Base-by-base conservation (phyloP, 2,888 invertebrate species). In the Ganaspis brasiliensis region DNA sequence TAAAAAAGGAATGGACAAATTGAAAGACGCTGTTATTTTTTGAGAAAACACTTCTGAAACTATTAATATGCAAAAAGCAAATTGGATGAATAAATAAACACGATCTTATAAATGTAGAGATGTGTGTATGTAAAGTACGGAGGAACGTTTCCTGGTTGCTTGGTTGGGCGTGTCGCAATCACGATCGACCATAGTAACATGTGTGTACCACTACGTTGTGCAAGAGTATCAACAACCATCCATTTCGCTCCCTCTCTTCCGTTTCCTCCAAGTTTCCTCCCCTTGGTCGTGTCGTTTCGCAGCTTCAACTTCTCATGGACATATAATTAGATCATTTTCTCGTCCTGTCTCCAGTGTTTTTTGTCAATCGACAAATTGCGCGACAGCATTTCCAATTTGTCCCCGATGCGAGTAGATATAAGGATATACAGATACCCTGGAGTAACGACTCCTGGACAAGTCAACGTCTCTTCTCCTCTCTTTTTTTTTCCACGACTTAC, bases 131-230 rank as follows among this genome's bases (percentile, higher is more conserved):
- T 76, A 79, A 77, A 72, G 76, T 74, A 73, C 75, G 73, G 52
- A 74, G 75, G 63, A 83, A 81, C 83, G 84, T 87, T 87, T 87
- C 87, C 87, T 87, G 85, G 85, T 86, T 79, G 76, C 72, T 19
- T 49, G 79, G 67, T 74, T 84, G 85, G 87, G 86, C 82, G 84
- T 87, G 87, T 84, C 84, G 81, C 82, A 75, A 81, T 84, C 75
- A 77, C 71, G 75, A 63, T 63, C 63, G 37, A 63, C 21, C 21
- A 12, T 37, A 63, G 12, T 31, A n/a, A 63, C 19, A 63, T 63
- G 63, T 63, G 63, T 63, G 75, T 71, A 73, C 74, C 35, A 63
- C 61, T 56, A 40, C 61, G 57, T 73, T 63, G 56, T 45, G 45
- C 56, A 67, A 40, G 63, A 55, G 24, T 49, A 26, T 70, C 37